A percentile compares a stretch with the other conserved stretches of the same genome.
Evolutionary conservation across 2,888 invertebrate genomes (phyloP).

Genomic region (Prosapia bicincta): DNA sequence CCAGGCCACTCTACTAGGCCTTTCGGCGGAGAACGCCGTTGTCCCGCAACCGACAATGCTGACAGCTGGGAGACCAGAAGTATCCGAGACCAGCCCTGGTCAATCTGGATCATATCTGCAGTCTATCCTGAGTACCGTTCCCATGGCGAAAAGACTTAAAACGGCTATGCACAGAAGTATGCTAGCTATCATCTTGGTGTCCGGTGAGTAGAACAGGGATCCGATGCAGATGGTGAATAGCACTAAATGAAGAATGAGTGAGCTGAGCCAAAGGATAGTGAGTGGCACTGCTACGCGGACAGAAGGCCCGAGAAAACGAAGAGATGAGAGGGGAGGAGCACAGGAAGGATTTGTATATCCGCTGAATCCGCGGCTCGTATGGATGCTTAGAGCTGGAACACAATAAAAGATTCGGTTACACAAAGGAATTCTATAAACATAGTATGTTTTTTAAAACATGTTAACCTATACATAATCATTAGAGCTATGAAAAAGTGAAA

Average conservation of each 20-base stretch:
- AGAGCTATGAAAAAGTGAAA: no score
- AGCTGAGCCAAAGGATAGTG: conserved; percentile 37
- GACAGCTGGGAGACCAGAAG: conserved; percentile 45
- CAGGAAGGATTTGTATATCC: conserved; percentile 41
- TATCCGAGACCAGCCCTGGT: conserved; percentile 37
- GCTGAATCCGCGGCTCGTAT: conserved; percentile 41
- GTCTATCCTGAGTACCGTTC: conserved; percentile 39
- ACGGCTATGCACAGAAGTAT: conserved; percentile 36
- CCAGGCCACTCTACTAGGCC: conserved; percentile 57
- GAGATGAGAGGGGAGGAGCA: conserved; percentile 31
- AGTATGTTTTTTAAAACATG: no score
- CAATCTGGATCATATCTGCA: conserved; percentile 43
- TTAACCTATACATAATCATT: no score
- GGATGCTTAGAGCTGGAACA: conserved; percentile 40
- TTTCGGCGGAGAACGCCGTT: conserved; percentile 43
- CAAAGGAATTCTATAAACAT: no score
- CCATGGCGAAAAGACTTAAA: conserved; percentile 37
- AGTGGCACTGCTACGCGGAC: conserved; percentile 37
- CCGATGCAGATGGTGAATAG: conserved; percentile 32
- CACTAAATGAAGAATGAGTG: conserved; percentile 36
- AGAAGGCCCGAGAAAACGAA: conserved; percentile 40
- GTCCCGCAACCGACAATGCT: conserved; percentile 41
- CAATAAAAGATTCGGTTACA: no score
- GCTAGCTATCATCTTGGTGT: conserved; percentile 36
- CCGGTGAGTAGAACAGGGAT: conserved; percentile 21